Conservation (phyloP, 2,797 vertebrate species). For the Tragopan temminckii region DNA sequence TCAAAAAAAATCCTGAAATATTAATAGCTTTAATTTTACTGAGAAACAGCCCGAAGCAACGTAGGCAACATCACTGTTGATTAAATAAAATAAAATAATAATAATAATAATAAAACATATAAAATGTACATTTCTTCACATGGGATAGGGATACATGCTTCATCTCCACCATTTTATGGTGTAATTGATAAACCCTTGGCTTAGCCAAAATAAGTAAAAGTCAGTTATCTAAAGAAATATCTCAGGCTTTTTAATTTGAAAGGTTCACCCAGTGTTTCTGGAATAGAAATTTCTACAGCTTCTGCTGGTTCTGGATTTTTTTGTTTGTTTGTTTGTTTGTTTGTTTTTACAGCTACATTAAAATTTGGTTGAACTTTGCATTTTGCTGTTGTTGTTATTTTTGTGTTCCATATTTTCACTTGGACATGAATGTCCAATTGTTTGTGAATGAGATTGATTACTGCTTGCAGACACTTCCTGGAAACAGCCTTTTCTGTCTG, state of each 20-base stretch:
- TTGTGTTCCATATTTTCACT: neutral
- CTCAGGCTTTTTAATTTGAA: neutral
- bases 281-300: neutral
- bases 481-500: neutral
- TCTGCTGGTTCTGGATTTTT: too few species aligned
- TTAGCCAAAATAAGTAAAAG: neutral
- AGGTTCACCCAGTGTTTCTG: neutral
- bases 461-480: neutral
- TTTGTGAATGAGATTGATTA: neutral
- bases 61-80: neutral
- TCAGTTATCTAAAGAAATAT: too few species aligned
- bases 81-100: too few species aligned
- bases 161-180: neutral
- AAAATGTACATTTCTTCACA: neutral
- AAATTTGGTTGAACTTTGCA: neutral
- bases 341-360: neutral
- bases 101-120: too few species aligned
- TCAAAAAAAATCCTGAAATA: too few species aligned
- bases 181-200: neutral
- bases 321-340: neutral
- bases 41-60: neutral
- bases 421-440: neutral
- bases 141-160: neutral
- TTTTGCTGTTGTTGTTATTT: neutral
- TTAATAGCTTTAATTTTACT: neutral